Evolutionary conservation across 2,113 vertebrate species (phyloP), one percentile per base, ranked within the genome.

Genomic region (Pseudois nayaur): DNA sequence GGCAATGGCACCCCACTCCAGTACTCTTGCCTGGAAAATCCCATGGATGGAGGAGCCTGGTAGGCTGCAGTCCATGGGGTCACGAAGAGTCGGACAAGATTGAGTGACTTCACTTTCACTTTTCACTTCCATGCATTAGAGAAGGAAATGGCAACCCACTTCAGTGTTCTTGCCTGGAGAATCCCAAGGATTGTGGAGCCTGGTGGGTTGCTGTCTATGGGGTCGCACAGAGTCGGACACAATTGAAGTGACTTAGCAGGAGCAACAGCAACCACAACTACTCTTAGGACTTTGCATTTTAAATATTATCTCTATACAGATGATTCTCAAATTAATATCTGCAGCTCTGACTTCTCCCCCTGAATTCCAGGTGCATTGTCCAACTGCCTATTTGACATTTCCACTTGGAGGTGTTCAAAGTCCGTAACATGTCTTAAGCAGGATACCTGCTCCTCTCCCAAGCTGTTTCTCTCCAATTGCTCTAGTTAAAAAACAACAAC

Each of bases 11-110:
- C 6, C 2, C 27, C 59, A 60, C 27, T 60, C 59, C 59, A 60
- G 59, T 60, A 29, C 5, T 29, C 59, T 60, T 60, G 12, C 12
- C 27, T 29, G 59, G 59, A 60, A 29, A 60, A 60, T 60, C 11
- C 5, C 27, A 60, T 13, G 27, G 59, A 60, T 0, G 5, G 27
- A 12, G 11, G 59, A 60, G 27, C 59, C 59, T 60, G 27, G 12
- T 62, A 15, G 13, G 59, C 59, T 60, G 59, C 27, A 60, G 59
- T 31, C 59, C 27, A 31, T 60, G 59, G 59, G 5, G 27, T 60
- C 0, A 5, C 2, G 2, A 60, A 60, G 59, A 60, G 59, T 60
- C 29, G 1, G 29, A 31, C 12, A 14, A 0, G 27, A 14, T 1
- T 60, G 27, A 60, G 27, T 0, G 5, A 31, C 27, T 60, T 60